Base-by-base conservation (phyloP, 2,888 invertebrate genomes). In the Pollenia angustigena region DNA sequence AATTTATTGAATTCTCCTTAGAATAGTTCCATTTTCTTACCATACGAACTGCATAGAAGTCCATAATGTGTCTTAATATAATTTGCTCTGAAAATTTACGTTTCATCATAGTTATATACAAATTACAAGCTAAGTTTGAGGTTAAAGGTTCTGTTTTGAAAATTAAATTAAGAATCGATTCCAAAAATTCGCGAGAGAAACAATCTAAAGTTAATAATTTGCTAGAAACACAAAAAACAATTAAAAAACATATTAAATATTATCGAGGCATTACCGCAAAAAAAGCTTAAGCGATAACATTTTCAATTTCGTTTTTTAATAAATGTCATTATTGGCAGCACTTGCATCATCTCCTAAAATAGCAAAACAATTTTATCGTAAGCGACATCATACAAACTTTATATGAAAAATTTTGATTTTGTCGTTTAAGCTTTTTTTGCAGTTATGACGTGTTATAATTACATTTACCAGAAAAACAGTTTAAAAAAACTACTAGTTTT, bases 201-300 rank as follows among this genome's bases (percentile, higher is more conserved):
- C 87, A 88, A 46, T 88, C 89, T 23, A 88, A 75, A 12, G 86
- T 58, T 42, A 87, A 12, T 18, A 88, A 64, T 69, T 88, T 88
- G n/a, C 88, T 88, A 64, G 3, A 85, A 79, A 62, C 58, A 50
- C 14, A 58, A 54, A 64, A n/a, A 50, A n/a, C 4, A 44, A 46
- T 18, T 18, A 18, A 1, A 18, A 18, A 18, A 18, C 18, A 18
- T 32, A 32, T 4, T 4, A 32, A 32, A 32, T 32, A 32, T 32
- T 32, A 32, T 32, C 18, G 1, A 18, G 18, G 18, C 18, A 18
- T 18, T 18, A 18, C 18, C 1, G 18, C 1, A 18, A 18, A 18
- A 18, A 18, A 18, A 18, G 18, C 18, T 18, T 18, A 18, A 18
- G 18, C 18, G 18, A 18, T 1, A 18, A 1, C 18, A 18, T 18